Evolutionary conservation across 2,888 invertebrate genomes (phyloP), one percentile per base, ranked within the genome.

Genomic region (Lithophane leautieri): DNA sequence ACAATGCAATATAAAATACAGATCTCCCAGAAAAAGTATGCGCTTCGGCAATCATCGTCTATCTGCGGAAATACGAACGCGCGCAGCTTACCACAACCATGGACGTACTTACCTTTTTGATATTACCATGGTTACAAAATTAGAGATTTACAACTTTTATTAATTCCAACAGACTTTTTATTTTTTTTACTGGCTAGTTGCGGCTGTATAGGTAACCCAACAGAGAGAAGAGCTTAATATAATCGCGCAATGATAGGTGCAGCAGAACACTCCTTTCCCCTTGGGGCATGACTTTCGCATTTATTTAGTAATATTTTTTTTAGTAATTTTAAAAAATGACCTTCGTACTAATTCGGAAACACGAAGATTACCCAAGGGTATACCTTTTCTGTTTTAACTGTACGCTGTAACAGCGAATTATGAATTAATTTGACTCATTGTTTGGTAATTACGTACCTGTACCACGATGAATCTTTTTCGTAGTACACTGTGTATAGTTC

Each of bases 401-500:
- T 50, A 66, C 12, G 6, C 19, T 47, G 8, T 50, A 19, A 6
- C 16, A 60, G 40, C 22, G 42, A 60, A 73, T 69, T n/a, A 16
- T 68, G 8, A 65, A 40, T 12, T 47, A 2, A 47, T 28, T 42
- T 60, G 34, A 14, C 14, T 47, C 0, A 52, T 40, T 56, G 28
- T 50, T 28, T 19, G 2, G 2, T 11, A 54, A 72, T 47, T 60
- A 88, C 94, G 91, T 93, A 98, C 98, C 98, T 97, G 93, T 98
- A 98, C 98, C 98, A 98, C 42, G 96, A 95, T 4, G 97, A 95
- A 89, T 98, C 97, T 63, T 97, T 97, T 12, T 92, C 94, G 89
- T 98, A 97, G 88, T 96, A 97, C 0, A 97, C 98, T 0, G 98
- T 98, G 92, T 97, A 98, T 50, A 98, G 96, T 89, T 97, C 97